Evolutionary conservation across 2,888 invertebrate genomes (phyloP), one percentile per base, ranked within the genome.

Genomic region (Ischnura elegans): DNA sequence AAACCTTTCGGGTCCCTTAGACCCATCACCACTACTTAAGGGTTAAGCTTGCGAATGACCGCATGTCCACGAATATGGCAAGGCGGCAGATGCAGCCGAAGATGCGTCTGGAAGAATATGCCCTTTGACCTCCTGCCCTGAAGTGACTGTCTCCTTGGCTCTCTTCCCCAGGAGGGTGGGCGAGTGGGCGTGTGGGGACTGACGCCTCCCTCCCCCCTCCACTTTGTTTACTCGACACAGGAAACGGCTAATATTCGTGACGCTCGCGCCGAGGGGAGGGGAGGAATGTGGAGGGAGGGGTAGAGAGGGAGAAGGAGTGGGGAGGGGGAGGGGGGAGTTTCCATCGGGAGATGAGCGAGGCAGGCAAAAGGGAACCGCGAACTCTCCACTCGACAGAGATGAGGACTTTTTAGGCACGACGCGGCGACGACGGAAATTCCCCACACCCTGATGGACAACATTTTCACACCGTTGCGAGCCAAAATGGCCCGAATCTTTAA

Each of bases 221-320:
- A 13, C 61, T 90, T 90, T 90, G 90, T 90, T 90, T 90, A 90
- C 90, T 55, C 55, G 87, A 51, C 87, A 87, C 87, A 87, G 87
- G 87, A 87, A 87, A n/a, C 90, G 90, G 90, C 19, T 45, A 36
- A 66, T 66, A 90, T 90, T 90, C 45, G 61, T 55, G 43, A 43
- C 45, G 86, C 46, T 25, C n/a, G 3, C n/a, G 3, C 29, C 2
- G 25, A 25, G 76, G 16, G 36, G 10, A 36, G 13, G 36, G 0
- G 42, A 16, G 43, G 61, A 25, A n/a, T 87, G 61, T 19, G 43
- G 90, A 42, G 21, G 29, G 19, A 25, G 21, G 51, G 36, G 55
- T 6, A 25, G 61, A n/a, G 42, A 43, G n/a, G 16, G 51, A 10
- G 4, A 51, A 19, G 13, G 51, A 8, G 16, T 13, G 51, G 51